A percentile compares a stretch with the other conserved stretches of the same genome.
Evolutionary conservation across 2,797 vertebrate genomes (phyloP).

Genomic region (Cyclura pinguis): DNA sequence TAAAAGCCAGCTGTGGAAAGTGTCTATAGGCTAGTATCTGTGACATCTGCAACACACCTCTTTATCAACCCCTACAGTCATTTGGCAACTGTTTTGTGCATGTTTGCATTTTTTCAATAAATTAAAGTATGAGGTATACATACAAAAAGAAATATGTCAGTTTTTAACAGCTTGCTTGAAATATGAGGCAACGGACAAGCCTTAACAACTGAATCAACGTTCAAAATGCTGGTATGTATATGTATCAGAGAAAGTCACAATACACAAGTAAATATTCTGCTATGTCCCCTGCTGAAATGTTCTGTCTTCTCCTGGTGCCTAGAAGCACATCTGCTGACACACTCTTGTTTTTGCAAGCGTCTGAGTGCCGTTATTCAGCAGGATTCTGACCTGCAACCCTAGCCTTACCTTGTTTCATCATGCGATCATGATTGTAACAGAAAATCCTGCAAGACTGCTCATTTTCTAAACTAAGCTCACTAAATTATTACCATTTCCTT

Average conservation of each 20-base stretch:
- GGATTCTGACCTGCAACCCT: not conserved
- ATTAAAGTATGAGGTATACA: not conserved
- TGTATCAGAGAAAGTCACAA: not conserved
- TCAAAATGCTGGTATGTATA: not conserved
- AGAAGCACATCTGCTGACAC: not conserved
- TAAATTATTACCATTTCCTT: slow-evolving; percentile 45
- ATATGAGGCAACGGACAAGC: not conserved
- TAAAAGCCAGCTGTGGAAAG: not conserved
- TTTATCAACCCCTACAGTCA: not conserved
- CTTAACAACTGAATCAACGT: not conserved
- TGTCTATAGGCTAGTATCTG: not conserved
- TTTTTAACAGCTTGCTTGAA: not conserved
- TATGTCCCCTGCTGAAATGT: not conserved
- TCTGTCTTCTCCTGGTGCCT: not conserved
- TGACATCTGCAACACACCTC: not conserved
- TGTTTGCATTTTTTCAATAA: slow-evolving; percentile 1
- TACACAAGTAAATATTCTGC: not conserved
- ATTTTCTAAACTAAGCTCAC: slow-evolving; percentile 43
- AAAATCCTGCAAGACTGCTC: slow-evolving; percentile 33
- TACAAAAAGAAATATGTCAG: not conserved
- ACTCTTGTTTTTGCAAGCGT: not conserved
- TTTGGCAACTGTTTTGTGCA: not conserved
- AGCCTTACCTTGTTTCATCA: not conserved
- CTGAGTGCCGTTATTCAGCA: slow-evolving; percentile 7
- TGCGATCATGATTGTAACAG: slow-evolving; percentile 6